phyloP scores from a whole-genome alignment of 2,888 invertebrate species.

The Cosmorhoe ocellata region DNA sequence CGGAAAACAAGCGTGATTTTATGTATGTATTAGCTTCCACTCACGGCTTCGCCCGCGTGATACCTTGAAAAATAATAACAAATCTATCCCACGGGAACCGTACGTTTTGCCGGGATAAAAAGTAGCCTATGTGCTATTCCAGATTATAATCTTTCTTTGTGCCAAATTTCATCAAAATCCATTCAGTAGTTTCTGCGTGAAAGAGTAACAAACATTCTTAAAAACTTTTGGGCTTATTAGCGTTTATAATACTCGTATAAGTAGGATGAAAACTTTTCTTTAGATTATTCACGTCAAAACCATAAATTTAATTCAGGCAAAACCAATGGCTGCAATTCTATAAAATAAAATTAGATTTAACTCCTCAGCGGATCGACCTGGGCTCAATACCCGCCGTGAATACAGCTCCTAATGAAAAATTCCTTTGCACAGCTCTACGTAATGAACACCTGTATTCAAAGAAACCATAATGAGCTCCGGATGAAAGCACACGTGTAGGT shows the following conservation, averaged over 20 bases:
- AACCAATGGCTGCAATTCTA: slow-evolving; percentile 13
- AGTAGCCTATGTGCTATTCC: no score
- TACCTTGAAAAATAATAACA: no score
- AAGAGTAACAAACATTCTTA: no score
- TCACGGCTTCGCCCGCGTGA: no score
- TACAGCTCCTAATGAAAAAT: slow-evolving; percentile 74
- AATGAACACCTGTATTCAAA: slow-evolving; percentile 45
- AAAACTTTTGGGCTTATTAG: background rate
- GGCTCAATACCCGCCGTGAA: slow-evolving; percentile 46
- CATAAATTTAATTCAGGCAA: background rate
- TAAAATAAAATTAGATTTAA: slow-evolving; percentile 20
- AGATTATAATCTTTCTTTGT: no score
- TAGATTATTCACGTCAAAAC: background rate
- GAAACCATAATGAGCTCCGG: slow-evolving; percentile 41
- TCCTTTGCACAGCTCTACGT: slow-evolving; percentile 52
- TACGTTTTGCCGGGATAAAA: no score
- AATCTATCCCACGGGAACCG: no score
- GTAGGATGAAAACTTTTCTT: background rate
- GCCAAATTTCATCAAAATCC: no score
- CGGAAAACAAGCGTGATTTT: no score
- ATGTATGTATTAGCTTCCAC: no score
- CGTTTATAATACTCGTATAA: no score
- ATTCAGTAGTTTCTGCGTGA: no score
- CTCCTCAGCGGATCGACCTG: slow-evolving; percentile 16
- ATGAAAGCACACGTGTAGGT: slow-evolving; percentile 36